Conservation (phyloP, 2,113 vertebrate species). For the Tragelaphus imberbis region DNA sequence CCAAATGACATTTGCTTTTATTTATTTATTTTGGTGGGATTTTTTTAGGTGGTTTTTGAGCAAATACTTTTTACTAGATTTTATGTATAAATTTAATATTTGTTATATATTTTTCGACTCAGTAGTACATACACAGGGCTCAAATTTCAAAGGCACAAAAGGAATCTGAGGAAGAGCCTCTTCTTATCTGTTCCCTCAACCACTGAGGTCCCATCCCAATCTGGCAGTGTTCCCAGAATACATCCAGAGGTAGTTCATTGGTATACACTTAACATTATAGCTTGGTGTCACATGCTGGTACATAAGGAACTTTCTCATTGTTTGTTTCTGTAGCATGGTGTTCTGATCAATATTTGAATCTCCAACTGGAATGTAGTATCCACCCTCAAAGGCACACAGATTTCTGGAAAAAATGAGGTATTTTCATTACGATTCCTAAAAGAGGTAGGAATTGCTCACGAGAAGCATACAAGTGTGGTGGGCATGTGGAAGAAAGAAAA, state of each 20-base stretch:
- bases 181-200: not conserved
- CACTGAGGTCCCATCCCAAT: not conserved
- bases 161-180: not conserved
- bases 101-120: not conserved
- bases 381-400: not conserved
- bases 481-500: not conserved
- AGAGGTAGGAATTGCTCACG: not conserved
- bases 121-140: not conserved
- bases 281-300: not conserved
- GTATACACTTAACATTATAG: not conserved
- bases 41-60: not conserved
- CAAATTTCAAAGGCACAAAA: constrained; percentile 26
- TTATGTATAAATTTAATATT: constrained; percentile 13
- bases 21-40: not conserved
- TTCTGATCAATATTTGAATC: not conserved
- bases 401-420: not conserved
- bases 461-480: not conserved
- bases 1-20: not conserved
- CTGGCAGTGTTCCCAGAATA: not conserved
- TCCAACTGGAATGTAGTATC: not conserved
- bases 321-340: not conserved
- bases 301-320: not conserved
- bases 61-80: not conserved
- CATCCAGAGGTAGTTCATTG: not conserved
- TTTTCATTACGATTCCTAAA: not conserved